Base-by-base conservation (phyloP, 1,140 invertebrate genomes). In the Orius laevigatus region DNA sequence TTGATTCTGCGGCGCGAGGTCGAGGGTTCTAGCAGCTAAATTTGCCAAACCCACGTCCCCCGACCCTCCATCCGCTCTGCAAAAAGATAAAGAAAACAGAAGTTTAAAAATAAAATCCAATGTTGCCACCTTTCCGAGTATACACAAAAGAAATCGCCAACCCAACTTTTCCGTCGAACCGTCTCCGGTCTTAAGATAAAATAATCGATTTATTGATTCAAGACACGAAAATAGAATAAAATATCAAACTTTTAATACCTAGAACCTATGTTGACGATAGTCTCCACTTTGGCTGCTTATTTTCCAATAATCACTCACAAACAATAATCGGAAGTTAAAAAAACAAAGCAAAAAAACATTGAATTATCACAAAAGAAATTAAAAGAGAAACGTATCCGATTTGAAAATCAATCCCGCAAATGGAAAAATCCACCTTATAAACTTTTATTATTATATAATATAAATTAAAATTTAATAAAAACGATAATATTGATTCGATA, bases 21-120 rank as follows among this genome's bases (percentile, higher is more conserved):
- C 43, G 20, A 45, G 43, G 19, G 20, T 45, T 32, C 32, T 45
- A 31, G 43, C 43, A 4, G 43, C 43, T 18, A 45, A 45, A 45
- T 31, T 45, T 31, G 43, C 43, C 43, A 45, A 45, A 19, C 43
- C 43, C 19, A 18, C 43, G 43, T 45, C 43, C 43, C 43, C 43
- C 25, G 43, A 45, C 43, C 43, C 43, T 32, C 43, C 43, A 45
- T 45, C 43, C 43, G 43, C 32, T 32, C 43, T 45, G 43, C 12
- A 31, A 45, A 45, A 12, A 10, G n/a, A n/a, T n/a, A n/a, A 38
- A 38, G 10, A 38, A 3, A 38, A 38, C 15, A 5, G n/a, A 34
- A 34, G 15, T 38, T 38, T 38, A 16, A 38, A 25, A 25, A 25
- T 38, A 38, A 16, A 38, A 12, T 38, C n/a, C n/a, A 38, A 12